Evolutionary conservation across 2,797 vertebrate genomes (phyloP), one percentile per base, ranked within the genome.

Genomic region (Tapirus indicus): DNA sequence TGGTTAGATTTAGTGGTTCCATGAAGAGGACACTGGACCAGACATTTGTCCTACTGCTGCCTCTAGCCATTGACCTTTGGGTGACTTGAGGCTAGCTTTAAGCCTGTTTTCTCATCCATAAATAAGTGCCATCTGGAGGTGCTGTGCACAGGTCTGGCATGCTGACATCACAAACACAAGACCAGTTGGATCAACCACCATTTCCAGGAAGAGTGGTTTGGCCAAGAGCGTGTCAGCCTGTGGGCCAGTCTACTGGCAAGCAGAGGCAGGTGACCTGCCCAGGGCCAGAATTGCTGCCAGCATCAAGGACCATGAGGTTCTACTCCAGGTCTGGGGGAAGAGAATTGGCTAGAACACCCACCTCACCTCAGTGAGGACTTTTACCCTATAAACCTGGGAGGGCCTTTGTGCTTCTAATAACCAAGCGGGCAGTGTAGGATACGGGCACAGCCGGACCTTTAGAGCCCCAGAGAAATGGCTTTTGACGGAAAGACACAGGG

Each of bases 141-240:
- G 60, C 62, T 4, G 41, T 6, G 25, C 21, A 3, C 13, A 7
- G 79, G 54, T n/a, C 62, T 94, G 89, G 52, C n/a, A 1, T 1
- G 1, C 29, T 4, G 14, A 68, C 27, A 1, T 32, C 88, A 29
- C 5, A 2, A 7, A 58, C 38, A 10, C 49, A 11, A 27, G n/a
- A 1, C 16, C 0, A 8, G 27, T 7, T 16, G 8, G 32, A 18
- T 16, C 1, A 0, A 80, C 10, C 23, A 17, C n/a, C 49, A 32
- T 44, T 14, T 69, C 44, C 38, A 64, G 74, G 23, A 29, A 47
- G 60, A 14, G 16, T 6, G 10, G 52, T 41, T 14, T 49, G 60
- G 88, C 71, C 9, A 0, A 54, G 35, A 52, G 32, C 0, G 0
- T 41, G 72, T 44, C 54, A 8, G 20, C 32, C 58, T 0, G 0